phyloP scores from a whole-genome alignment of 2,888 invertebrate species.

The Dasysyrphus albostriatus region DNA sequence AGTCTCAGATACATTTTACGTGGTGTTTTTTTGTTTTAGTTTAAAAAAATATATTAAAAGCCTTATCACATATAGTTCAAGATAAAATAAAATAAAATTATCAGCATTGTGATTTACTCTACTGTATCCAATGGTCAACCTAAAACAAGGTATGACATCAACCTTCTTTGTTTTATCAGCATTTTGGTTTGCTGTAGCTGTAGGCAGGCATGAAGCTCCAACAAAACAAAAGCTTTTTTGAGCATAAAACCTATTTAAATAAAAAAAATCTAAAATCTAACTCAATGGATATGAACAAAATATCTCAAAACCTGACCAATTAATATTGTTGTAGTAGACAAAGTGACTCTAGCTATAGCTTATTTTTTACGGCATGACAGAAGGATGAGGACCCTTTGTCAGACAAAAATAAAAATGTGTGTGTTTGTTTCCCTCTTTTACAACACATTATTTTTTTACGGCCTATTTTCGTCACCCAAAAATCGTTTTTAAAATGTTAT shows the following conservation, averaged over 20 bases:
- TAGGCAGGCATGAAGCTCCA: background rate
- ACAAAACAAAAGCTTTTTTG: constrained; percentile 43
- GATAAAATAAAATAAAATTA: constrained; percentile 3
- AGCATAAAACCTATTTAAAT: background rate
- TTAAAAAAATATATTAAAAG: background rate
- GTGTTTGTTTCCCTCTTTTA: background rate
- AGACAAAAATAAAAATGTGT: constrained; percentile 36
- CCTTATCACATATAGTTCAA: background rate
- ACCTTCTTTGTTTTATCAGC: background rate
- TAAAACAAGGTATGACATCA: constrained; percentile 69
- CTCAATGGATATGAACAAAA: constrained; percentile 26
- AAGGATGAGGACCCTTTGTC: constrained; percentile 18
- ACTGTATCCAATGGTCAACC: constrained; percentile 57
- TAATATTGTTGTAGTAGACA: constrained; percentile 31
- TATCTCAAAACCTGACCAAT: constrained; percentile 20
- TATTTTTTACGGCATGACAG: too few relatives aligned
- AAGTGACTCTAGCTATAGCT: constrained; percentile 18
- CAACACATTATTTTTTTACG: background rate
- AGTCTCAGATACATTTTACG: too few relatives aligned
- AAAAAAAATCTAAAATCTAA: constrained; percentile 2
- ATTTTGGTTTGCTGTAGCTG: background rate
- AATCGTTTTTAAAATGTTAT: constrained; percentile 16
- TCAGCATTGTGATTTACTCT: constrained; percentile 21
- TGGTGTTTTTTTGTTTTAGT: background rate
- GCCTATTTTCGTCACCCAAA: constrained; percentile 53